These are phyloP conservation scores for Hesperia comma DNA, from an alignment of 2,888 invertebrate genomes.

Conservation along the genomic window DNA sequence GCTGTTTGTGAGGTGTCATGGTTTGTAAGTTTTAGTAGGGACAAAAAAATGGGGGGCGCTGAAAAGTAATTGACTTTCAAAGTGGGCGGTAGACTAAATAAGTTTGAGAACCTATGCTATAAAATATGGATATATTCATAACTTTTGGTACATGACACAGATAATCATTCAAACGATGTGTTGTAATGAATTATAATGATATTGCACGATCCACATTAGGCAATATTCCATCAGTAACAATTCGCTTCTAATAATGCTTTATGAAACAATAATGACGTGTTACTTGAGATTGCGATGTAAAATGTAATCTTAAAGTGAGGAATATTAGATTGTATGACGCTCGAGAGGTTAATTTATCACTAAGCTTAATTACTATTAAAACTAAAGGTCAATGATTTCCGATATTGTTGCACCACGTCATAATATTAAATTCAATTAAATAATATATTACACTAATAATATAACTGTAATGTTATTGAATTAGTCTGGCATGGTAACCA, in stretches of 20 bases:
- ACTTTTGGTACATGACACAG: slow-evolving; percentile 23
- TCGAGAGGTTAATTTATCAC: not conserved
- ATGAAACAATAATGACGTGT: slow-evolving; percentile 14
- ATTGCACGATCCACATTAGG: slow-evolving; percentile 26
- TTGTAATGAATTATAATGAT: slow-evolving; percentile 14
- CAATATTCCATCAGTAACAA: slow-evolving; percentile 16
- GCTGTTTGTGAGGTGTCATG: no score
- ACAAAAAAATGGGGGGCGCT: no score
- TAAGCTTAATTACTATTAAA: not conserved
- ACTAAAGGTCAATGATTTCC: slow-evolving; percentile 4
- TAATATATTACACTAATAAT: no score
- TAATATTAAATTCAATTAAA: not conserved
- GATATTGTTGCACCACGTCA: not conserved
- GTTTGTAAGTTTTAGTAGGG: no score
- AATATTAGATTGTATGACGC: not conserved
- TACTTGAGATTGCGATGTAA: slow-evolving; percentile 14
- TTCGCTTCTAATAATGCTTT: slow-evolving; percentile 7
- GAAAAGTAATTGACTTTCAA: no score
- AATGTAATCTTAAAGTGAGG: not conserved
- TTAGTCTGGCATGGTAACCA: no score
- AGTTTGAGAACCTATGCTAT: no score
- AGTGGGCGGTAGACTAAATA: no score
- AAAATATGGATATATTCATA: not conserved
- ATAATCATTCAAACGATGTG: slow-evolving; percentile 23
- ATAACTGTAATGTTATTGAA: no score